Conservation (phyloP, 2,113 vertebrate species). For the Notarius quadriscutis region DNA sequence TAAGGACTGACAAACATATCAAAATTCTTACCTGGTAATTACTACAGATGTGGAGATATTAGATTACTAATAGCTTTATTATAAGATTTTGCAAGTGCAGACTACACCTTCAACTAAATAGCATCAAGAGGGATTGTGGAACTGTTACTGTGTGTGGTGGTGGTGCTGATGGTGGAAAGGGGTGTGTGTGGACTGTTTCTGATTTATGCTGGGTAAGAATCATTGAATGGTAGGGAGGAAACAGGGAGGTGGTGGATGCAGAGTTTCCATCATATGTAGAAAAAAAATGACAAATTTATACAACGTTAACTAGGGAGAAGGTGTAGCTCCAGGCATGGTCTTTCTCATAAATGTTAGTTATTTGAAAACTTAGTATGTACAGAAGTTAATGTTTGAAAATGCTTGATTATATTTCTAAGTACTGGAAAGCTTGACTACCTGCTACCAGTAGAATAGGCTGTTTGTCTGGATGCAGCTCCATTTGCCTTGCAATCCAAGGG, state of each 20-base stretch:
- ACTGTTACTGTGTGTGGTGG: neutral
- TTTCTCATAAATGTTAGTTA: neutral
- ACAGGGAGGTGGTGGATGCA: neutral
- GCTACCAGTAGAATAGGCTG: slow-evolving; percentile 92
- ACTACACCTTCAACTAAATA: neutral
- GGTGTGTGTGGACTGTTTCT: neutral
- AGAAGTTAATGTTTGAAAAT: neutral
- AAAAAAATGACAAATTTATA: neutral
- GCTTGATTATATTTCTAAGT: neutral
- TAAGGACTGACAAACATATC: neutral
- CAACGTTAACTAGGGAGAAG: neutral
- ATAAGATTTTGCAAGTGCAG: neutral
- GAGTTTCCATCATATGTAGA: neutral
- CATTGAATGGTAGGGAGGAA: neutral
- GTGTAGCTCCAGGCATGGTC: neutral
- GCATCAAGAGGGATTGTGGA: neutral
- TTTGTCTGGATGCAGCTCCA: slow-evolving; percentile 97
- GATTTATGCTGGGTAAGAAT: neutral
- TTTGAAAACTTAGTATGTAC: neutral
- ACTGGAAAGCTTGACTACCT: slow-evolving; percentile 72
- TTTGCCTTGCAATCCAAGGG: slow-evolving; percentile 94
- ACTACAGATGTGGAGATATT: neutral
- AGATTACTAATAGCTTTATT: neutral
- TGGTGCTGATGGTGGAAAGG: neutral
- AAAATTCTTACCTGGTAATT: neutral